Percentiles rank a stretch among this genome's conserved stretches.
These are phyloP conservation scores for Stichodactyla helianthus DNA, from an alignment of 64 coral and sea anemone species.

Conservation along the genomic window DNA sequence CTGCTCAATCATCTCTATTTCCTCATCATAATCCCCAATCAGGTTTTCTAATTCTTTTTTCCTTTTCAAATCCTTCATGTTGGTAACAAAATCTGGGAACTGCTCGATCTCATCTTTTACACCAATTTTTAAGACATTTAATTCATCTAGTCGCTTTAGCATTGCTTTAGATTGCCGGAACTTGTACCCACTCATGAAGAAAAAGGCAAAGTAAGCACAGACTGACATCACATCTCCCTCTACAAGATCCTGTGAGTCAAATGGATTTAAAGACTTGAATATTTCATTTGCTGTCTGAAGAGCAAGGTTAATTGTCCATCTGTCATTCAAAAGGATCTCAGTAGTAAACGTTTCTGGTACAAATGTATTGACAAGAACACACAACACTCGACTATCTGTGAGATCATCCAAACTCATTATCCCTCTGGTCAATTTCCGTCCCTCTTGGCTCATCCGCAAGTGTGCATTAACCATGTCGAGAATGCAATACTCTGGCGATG, in stretches of 20 bases:
- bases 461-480: slow-evolving; percentile 97
- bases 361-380: slow-evolving; percentile 85
- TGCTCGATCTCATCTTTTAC: slow-evolving; percentile 83
- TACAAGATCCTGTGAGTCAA: slow-evolving; percentile 87
- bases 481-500: slow-evolving; percentile 89
- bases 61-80: slow-evolving; percentile 80
- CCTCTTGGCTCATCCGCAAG: slow-evolving; percentile 72
- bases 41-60: slow-evolving; percentile 76
- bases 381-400: slow-evolving; percentile 85
- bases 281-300: slow-evolving; percentile 92
- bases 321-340: slow-evolving; percentile 88
- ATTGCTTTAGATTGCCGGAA: slow-evolving; percentile 80
- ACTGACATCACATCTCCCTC: slow-evolving; percentile 98
- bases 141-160: slow-evolving; percentile 74
- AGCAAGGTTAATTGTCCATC: slow-evolving; percentile 97
- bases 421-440: slow-evolving; percentile 87
- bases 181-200: slow-evolving; percentile 99
- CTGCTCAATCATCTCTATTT: slow-evolving; percentile 80
- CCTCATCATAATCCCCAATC: slow-evolving; percentile 71
- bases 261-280: slow-evolving; percentile 92
- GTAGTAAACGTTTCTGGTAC: slow-evolving; percentile 94
- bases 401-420: slow-evolving; percentile 77
- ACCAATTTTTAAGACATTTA: slow-evolving; percentile 90
- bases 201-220: slow-evolving; percentile 92
- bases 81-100: slow-evolving; percentile 73